Conservation (phyloP, 2,888 invertebrate species). For the Pseudeuparius sepicola region DNA sequence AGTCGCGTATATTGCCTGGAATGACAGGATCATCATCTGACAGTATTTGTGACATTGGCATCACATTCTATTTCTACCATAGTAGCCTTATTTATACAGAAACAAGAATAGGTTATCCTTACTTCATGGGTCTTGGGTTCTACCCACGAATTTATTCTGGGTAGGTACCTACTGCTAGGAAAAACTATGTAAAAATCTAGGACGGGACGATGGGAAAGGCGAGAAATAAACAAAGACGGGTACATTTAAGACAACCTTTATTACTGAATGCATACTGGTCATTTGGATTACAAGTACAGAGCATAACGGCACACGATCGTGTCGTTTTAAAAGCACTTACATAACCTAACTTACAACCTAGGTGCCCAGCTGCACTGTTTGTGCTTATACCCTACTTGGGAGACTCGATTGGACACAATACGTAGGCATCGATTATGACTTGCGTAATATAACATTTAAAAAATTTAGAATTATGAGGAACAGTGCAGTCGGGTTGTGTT, state of each 20-base stretch:
- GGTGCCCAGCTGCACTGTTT: constrained; percentile 34
- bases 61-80: too few relatives aligned
- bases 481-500: constrained; percentile 34
- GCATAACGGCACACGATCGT: constrained; percentile 38
- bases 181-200: too few relatives aligned
- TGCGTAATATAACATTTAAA: too few relatives aligned
- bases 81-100: too few relatives aligned
- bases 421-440: constrained; percentile 27
- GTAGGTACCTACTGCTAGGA: too few relatives aligned
- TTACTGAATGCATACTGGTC: constrained; percentile 48
- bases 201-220: too few relatives aligned
- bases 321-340: constrained; percentile 43
- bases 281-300: constrained; percentile 44
- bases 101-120: too few relatives aligned
- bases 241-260: constrained; percentile 48
- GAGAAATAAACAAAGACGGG: constrained; percentile 12
- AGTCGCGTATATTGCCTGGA: too few relatives aligned
- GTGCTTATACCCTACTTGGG: constrained; percentile 17
- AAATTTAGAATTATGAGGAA: constrained; percentile 34
- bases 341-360: constrained; percentile 31
- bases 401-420: constrained; percentile 25
- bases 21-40: too few relatives aligned
- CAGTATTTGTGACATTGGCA: too few relatives aligned
- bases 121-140: too few relatives aligned
- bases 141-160: too few relatives aligned